A percentile compares a stretch with the other conserved stretches of the same genome.
phyloP scores from a whole-genome alignment of 2,888 invertebrate species.

The Lycia hirtaria region DNA sequence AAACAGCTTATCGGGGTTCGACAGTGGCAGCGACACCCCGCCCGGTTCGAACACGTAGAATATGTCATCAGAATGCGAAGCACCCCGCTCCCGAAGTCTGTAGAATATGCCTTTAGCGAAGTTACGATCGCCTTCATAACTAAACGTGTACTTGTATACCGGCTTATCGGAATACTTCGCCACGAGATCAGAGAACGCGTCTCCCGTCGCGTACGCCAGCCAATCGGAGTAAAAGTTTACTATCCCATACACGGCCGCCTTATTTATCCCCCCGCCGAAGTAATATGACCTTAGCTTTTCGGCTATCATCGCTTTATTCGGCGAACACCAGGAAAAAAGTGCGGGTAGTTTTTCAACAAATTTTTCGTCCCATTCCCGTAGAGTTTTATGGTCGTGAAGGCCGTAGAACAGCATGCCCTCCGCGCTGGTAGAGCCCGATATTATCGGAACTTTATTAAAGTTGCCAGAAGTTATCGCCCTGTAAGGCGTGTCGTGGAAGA shows the following conservation, averaged over 20 bases:
- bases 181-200: conserved; percentile 64
- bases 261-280: conserved; percentile 57
- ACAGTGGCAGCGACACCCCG: conserved; percentile 56
- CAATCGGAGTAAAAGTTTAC: conserved; percentile 72
- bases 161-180: conserved; percentile 57
- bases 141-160: conserved; percentile 70
- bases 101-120: conserved; percentile 63
- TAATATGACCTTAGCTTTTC: conserved; percentile 63
- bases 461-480: conserved; percentile 63
- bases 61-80: conserved; percentile 72
- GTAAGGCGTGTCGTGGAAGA: conserved; percentile 71
- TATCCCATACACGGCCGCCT: conserved; percentile 49
- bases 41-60: conserved; percentile 76
- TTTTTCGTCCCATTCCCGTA: conserved; percentile 61
- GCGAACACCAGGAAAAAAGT: conserved; percentile 68
- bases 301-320: conserved; percentile 56
- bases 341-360: conserved; percentile 68
- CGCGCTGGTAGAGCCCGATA: conserved; percentile 62
- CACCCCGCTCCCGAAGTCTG: conserved; percentile 46
- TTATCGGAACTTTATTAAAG: conserved; percentile 71
- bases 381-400: conserved; percentile 55
- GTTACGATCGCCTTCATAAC: conserved; percentile 69
- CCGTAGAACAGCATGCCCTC: conserved; percentile 75
- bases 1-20: conserved; percentile 56
- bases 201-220: conserved; percentile 61